Conservation (phyloP, 2,797 vertebrate species). For the Semaprochilodus insignis region DNA sequence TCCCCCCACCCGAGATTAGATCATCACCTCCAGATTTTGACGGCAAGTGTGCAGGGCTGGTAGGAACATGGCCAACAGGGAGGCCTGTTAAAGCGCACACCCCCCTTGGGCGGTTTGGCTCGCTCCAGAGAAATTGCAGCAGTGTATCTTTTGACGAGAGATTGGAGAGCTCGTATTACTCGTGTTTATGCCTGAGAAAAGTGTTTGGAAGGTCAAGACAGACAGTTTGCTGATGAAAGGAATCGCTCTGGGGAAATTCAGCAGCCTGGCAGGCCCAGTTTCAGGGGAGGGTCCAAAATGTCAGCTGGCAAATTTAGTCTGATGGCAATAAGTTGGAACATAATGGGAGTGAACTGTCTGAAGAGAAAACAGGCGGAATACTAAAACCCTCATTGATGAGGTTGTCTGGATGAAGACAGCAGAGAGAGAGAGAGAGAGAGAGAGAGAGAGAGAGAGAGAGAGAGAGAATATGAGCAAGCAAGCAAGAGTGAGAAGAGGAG, state of each 20-base stretch:
- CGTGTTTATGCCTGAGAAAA: constrained; percentile 61
- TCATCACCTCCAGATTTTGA: constrained; percentile 66
- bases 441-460: not conserved
- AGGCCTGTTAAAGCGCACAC: not conserved
- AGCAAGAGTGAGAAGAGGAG: not conserved
- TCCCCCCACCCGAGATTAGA: constrained; percentile 64
- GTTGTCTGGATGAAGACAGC: constrained; percentile 15
- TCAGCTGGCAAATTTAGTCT: constrained; percentile 64
- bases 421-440: not conserved
- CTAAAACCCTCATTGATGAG: constrained; percentile 23
- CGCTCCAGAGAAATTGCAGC: constrained; percentile 50
- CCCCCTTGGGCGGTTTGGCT: constrained; percentile 23
- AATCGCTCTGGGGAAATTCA: constrained; percentile 71
- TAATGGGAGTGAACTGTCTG: constrained; percentile 55
- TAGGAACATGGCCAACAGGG: constrained; percentile 55
- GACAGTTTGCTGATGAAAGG: constrained; percentile 73
- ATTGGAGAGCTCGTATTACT: constrained; percentile 59
- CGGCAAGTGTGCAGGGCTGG: constrained; percentile 52
- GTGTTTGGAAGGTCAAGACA: constrained; percentile 68
- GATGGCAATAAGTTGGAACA: constrained; percentile 66
- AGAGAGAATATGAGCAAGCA: not conserved
- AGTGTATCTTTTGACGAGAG: constrained; percentile 55
- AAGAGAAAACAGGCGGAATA: constrained; percentile 18
- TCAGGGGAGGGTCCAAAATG: constrained; percentile 61
- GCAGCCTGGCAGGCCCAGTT: constrained; percentile 35